Evolutionary conservation across 2,888 invertebrate genomes (phyloP).

Genomic region (Scelioninae gen. 1): DNA sequence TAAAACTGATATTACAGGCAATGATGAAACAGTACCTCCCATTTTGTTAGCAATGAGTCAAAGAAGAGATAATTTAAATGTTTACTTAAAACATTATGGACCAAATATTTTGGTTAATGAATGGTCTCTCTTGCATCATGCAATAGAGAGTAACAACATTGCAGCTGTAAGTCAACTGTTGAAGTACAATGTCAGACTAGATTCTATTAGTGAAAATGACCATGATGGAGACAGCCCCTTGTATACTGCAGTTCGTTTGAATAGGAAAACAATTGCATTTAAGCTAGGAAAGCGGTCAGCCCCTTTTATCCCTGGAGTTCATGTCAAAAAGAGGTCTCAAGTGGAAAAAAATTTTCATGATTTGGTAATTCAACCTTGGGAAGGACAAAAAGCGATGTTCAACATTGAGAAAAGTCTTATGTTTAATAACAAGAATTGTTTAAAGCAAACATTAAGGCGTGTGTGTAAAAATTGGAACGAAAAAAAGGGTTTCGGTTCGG

Average conservation of each 20-base stretch:
- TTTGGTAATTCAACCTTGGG: neutral
- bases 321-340: neutral
- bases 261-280: neutral
- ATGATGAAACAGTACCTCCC: neutral
- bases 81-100: slow-evolving; percentile 2
- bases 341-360: neutral
- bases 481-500: too few relatives aligned
- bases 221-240: slow-evolving; percentile 15
- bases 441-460: too few relatives aligned
- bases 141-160: slow-evolving; percentile 2
- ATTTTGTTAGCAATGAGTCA: slow-evolving; percentile 6
- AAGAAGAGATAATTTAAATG: neutral
- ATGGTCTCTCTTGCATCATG: slow-evolving; percentile 10
- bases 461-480: too few relatives aligned
- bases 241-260: slow-evolving; percentile 7
- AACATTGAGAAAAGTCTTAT: too few relatives aligned
- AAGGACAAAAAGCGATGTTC: too few relatives aligned
- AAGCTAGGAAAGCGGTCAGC: neutral
- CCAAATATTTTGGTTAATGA: neutral
- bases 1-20: neutral
- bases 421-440: too few relatives aligned
- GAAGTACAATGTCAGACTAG: neutral
- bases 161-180: neutral
- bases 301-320: neutral
- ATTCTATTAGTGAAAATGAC: slow-evolving; percentile 6